These are phyloP conservation scores for Hafferia zeledoni DNA, from an alignment of 2,797 vertebrate species.

Conservation along the genomic window DNA sequence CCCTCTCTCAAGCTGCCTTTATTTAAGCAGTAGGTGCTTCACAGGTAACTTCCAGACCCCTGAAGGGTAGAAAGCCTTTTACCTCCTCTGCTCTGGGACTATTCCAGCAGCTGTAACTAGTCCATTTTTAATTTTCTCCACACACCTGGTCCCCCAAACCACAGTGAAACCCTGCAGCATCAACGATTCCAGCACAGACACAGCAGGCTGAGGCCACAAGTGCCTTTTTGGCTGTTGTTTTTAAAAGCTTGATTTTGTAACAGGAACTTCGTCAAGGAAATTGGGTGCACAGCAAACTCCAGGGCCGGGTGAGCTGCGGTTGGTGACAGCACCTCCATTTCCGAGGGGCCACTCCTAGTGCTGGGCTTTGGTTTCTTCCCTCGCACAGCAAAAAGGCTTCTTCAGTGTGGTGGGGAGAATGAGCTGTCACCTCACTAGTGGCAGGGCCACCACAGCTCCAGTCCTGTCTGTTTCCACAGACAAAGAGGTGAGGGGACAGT, in stretches of 20 bases:
- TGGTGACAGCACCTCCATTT: not conserved
- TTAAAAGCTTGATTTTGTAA: not conserved
- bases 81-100: constrained; percentile 7
- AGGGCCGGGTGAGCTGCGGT: not conserved
- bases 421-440: rapidly evolving
- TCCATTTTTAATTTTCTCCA: constrained; percentile 69
- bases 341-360: not conserved
- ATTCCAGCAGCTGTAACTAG: constrained; percentile 65
- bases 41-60: constrained; percentile 15
- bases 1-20: not conserved
- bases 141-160: not conserved
- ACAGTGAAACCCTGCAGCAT: rapidly evolving
- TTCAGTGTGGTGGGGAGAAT: rapidly evolving
- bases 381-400: rapidly evolving
- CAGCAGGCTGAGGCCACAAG: rapidly evolving
- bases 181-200: rapidly evolving
- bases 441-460: not conserved
- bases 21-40: not conserved
- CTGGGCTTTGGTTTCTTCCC: rapidly evolving
- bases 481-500: rapidly evolving
- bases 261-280: constrained; percentile 50
- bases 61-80: constrained; percentile 8
- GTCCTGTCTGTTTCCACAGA: rapidly evolving
- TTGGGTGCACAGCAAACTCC: rapidly evolving
- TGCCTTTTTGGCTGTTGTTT: rapidly evolving